These are phyloP conservation scores for Drosophila ercepeae DNA, from an alignment of 1,140 invertebrate species.

Conservation along the genomic window DNA sequence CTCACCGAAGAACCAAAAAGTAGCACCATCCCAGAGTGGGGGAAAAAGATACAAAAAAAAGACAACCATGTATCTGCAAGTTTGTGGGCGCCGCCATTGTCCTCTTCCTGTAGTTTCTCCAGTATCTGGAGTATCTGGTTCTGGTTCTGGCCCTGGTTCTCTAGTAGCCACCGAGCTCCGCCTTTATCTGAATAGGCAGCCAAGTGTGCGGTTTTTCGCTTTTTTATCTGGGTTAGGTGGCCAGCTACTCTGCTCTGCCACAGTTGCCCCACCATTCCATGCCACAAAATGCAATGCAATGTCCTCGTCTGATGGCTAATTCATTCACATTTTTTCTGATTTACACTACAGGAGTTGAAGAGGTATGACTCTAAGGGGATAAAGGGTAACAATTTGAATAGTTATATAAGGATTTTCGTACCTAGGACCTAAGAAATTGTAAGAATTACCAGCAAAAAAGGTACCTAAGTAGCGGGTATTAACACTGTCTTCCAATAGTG, in stretches of 20 bases:
- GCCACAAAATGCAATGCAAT: conserved; percentile 41
- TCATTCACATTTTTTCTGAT: conserved; percentile 62
- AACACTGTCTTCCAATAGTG: too few species aligned
- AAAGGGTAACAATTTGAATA: too few species aligned
- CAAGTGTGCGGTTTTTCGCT: conserved; percentile 74
- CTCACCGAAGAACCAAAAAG: conserved; percentile 38
- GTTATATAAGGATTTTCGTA: too few species aligned
- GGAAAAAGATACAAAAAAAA: conserved; percentile 9
- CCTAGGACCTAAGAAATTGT: too few species aligned
- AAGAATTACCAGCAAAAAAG: too few species aligned
- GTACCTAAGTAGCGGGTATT: too few species aligned
- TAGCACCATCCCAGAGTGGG: conserved; percentile 9
- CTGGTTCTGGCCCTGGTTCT: conserved; percentile 21
- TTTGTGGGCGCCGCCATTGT: conserved; percentile 71
- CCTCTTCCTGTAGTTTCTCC: conserved; percentile 45
- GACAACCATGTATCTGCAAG: conserved; percentile 60
- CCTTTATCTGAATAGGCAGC: conserved; percentile 62
- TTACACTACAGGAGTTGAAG: conserved; percentile 3
- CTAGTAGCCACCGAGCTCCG: conserved; percentile 8
- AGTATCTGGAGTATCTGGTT: conserved; percentile 30
- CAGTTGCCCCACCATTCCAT: conserved; percentile 20
- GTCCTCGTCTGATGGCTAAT: conserved; percentile 64
- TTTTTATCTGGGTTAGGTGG: conserved; percentile 68
- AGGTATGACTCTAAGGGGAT: conserved; percentile 3
- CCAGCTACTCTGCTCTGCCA: conserved; percentile 36